Evolutionary conservation across 2,797 vertebrate species (phyloP).

Genomic region (Jordanella pulchra): DNA sequence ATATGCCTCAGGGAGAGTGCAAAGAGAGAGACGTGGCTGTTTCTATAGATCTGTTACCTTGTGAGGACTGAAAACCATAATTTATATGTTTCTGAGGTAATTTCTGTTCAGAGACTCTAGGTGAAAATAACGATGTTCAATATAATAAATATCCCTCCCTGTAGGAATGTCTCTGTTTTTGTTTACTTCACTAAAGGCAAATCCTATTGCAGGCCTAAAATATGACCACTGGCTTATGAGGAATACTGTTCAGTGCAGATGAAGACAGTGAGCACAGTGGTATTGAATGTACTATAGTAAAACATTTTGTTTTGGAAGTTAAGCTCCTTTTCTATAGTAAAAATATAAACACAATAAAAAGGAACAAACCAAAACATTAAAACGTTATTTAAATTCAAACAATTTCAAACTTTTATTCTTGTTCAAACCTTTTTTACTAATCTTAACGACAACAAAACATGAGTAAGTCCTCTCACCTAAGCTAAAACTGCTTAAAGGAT

Average conservation of each 20-base stretch:
- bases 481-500: slow-evolving; percentile 13
- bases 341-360: not conserved
- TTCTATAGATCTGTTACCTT: slow-evolving; percentile 44
- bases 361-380: too few relatives aligned
- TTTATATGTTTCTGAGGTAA: slow-evolving; percentile 23
- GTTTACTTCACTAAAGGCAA: slow-evolving; percentile 20
- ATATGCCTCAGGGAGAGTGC: slow-evolving; percentile 33
- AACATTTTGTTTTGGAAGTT: not conserved
- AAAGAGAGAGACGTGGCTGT: slow-evolving; percentile 39
- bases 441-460: not conserved
- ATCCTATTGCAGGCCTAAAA: slow-evolving; percentile 10
- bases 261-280: not conserved
- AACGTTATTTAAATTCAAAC: too few relatives aligned
- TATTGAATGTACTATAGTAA: not conserved
- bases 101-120: slow-evolving; percentile 10
- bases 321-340: not conserved
- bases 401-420: not conserved
- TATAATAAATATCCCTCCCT: slow-evolving; percentile 22
- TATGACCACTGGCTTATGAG: slow-evolving; percentile 6
- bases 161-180: slow-evolving; percentile 21
- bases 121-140: slow-evolving; percentile 16
- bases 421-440: not conserved
- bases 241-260: slow-evolving; percentile 15
- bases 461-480: not conserved
- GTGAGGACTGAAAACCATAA: slow-evolving; percentile 34